Evolutionary conservation across 2,113 vertebrate species (phyloP), one percentile per base, ranked within the genome.

Genomic region (Artemisiospiza belli): DNA sequence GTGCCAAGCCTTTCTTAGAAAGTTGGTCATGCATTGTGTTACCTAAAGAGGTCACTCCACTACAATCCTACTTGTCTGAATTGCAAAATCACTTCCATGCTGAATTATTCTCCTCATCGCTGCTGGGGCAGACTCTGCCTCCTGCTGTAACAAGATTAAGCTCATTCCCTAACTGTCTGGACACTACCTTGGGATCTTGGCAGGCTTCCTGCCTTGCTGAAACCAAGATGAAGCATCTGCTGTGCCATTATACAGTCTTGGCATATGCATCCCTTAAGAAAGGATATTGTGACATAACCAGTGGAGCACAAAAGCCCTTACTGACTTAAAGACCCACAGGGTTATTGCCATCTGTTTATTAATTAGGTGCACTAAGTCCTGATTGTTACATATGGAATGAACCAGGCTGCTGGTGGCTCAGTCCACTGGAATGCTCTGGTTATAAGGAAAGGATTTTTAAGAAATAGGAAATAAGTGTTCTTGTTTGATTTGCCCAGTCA

Each of bases 341-440:
- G 84, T 12, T 91, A 89, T 61, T 68, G 37, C 78, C 93, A 96
- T 94, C 95, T 96, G 84, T 72, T 95, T 92, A 91, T 91, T 95
- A 96, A 85, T 95, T 87, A 90, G 70, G 54, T 82, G 49, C 28
- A 69, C 49, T 67, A 75, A 55, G 33, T 55, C 30, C 68, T 82
- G 90, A 28, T 52, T 70, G 6, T 82, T 91, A 61, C n/a, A 68
- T 51, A 89, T 61, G n/a, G 54, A 93, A 85, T 27, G 27, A 94
- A 68, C 31, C 17, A 69, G 59, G 49, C 24, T 64, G 39, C 31
- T 90, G 49, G 54, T 87, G 35, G 13, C 51, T 82, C 31, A 58
- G 27, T 61, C 54, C 18, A n/a, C 22, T 12, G 30, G 21, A 94
- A 90, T 43, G 15, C 17, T 81, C 19, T 6, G 5, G 4, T 73